A percentile compares a stretch with the other conserved stretches of the same genome.
phyloP scores from a whole-genome alignment of 2,797 vertebrate species.

The Xyrichtys novacula region DNA sequence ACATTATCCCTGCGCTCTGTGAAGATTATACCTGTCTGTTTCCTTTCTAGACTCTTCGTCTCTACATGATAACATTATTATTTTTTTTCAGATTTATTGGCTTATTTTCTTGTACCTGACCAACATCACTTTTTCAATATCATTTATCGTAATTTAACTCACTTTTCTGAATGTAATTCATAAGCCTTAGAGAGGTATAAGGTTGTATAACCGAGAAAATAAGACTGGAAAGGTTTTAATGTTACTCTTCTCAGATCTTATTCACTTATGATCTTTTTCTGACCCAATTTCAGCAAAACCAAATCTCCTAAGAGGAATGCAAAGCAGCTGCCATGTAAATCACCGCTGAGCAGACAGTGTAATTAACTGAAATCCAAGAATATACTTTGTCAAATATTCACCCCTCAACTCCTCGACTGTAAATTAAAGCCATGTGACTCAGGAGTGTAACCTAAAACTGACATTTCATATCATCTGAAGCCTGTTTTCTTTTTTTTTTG shows the following conservation, averaged over 20 bases:
- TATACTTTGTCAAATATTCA: slow-evolving; percentile 49
- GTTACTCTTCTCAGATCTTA: slow-evolving; percentile 15
- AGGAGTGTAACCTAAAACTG: slow-evolving; percentile 12
- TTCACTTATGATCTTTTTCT: slow-evolving; percentile 15
- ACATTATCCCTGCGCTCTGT: no score
- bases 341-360: slow-evolving; percentile 32
- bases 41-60: no score
- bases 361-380: slow-evolving; percentile 60
- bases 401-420: slow-evolving; percentile 35
- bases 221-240: not conserved
- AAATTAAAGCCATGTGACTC: slow-evolving; percentile 50
- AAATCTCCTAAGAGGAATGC: slow-evolving; percentile 39
- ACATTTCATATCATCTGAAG: not conserved
- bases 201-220: not conserved
- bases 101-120: no score
- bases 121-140: no score
- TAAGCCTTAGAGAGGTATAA: no score
- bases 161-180: no score
- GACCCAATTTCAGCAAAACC: slow-evolving; percentile 31
- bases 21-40: no score
- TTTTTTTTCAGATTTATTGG: no score
- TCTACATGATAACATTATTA: no score
- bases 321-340: slow-evolving; percentile 34
- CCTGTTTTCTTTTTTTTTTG: no score
- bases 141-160: no score